Conservation (phyloP, 2,113 vertebrate genomes). For the Eleginops maclovinus region DNA sequence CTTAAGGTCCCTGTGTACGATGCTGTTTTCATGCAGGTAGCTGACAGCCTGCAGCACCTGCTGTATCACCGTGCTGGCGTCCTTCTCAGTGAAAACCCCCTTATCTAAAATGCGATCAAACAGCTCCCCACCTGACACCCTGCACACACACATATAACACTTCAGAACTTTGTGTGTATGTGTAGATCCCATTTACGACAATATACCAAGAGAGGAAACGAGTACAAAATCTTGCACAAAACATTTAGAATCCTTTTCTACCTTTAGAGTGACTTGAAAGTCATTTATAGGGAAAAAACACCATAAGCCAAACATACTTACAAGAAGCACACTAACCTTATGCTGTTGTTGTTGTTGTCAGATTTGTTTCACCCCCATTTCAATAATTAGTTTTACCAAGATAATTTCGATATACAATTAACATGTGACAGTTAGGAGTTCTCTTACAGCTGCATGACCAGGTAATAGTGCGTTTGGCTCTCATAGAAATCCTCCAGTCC, state of each 20-base stretch:
- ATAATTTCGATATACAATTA: no score
- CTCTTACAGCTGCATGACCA: constrained; percentile 98
- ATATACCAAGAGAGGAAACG: neutral
- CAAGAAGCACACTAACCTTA: neutral
- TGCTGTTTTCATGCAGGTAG: constrained; percentile 93
- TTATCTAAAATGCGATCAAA: constrained; percentile 94
- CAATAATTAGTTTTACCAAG: neutral
- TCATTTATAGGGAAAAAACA: neutral
- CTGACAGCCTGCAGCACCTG: constrained; percentile 93
- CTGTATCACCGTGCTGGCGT: constrained; percentile 91
- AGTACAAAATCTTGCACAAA: neutral
- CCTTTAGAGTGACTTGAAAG: no score
- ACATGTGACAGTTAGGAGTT: neutral
- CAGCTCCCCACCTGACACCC: constrained; percentile 94
- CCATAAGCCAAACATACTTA: neutral
- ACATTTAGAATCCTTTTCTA: no score
- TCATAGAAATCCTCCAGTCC: constrained; percentile 96
- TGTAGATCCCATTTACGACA: neutral
- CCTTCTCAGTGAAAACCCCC: constrained; percentile 94
- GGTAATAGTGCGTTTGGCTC: constrained; percentile 93
- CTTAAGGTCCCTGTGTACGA: constrained; percentile 96
- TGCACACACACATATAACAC: constrained; percentile 62
- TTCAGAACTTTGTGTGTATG: neutral
- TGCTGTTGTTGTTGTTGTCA: neutral
- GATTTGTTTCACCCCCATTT: neutral